Evolutionary conservation across 2,797 vertebrate genomes (phyloP).

Genomic region (Onychomys leucogaster): DNA sequence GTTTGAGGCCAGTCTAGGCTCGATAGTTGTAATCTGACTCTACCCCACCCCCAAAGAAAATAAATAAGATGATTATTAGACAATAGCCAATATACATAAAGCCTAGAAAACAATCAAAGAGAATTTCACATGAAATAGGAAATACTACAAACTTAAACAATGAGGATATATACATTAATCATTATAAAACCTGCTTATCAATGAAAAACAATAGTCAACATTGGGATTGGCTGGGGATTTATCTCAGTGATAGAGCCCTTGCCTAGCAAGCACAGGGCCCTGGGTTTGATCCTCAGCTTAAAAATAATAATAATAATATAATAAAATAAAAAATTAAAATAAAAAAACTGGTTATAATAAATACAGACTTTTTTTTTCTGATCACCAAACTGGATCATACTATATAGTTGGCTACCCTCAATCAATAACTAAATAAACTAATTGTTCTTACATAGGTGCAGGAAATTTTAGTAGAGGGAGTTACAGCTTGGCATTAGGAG

Average conservation of each 20-base stretch:
- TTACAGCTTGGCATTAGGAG: neutral
- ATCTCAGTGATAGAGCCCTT: no score
- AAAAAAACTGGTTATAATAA: neutral
- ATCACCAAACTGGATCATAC: neutral
- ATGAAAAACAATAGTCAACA: neutral
- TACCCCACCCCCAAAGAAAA: neutral
- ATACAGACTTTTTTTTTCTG: neutral
- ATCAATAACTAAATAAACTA: neutral
- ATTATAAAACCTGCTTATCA: neutral
- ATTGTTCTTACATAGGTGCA: neutral
- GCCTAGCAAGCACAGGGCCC: no score
- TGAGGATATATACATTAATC: no score
- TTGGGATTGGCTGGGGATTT: no score
- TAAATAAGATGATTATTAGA: neutral
- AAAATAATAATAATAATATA: no score
- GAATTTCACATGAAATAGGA: constrained; percentile 8
- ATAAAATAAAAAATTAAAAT: neutral
- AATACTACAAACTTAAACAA: neutral
- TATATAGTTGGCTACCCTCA: neutral
- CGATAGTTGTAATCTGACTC: neutral
- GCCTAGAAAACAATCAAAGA: neutral
- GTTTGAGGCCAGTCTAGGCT: neutral
- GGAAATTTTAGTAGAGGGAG: neutral
- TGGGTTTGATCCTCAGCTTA: no score
- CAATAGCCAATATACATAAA: neutral